These are phyloP conservation scores for Phasia obesa DNA, from an alignment of 2,888 invertebrate species.

Conservation along the genomic window DNA sequence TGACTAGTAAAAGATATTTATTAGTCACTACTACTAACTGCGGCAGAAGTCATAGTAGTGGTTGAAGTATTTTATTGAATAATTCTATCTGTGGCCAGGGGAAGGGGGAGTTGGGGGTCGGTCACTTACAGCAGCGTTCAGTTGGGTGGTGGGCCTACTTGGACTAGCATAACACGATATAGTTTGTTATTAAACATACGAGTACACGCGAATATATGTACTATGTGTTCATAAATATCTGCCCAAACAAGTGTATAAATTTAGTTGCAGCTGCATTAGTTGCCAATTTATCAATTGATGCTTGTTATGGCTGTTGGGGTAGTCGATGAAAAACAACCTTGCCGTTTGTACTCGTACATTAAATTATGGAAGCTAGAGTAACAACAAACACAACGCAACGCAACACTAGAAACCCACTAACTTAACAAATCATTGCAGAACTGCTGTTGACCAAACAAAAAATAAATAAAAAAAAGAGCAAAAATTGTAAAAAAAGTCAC, in stretches of 20 bases:
- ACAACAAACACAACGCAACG: constrained; percentile 9
- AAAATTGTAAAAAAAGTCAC: constrained; percentile 26
- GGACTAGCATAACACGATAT: constrained; percentile 13
- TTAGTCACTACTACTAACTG: constrained; percentile 55
- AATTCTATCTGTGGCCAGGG: neutral
- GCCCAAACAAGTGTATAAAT: constrained; percentile 51
- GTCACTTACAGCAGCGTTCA: constrained; percentile 21
- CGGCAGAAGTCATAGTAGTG: constrained; percentile 35
- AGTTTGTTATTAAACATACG: constrained; percentile 23
- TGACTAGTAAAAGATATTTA: constrained; percentile 49
- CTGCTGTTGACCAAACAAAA: constrained; percentile 47
- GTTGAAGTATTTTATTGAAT: constrained; percentile 52
- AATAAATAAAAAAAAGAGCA: neutral
- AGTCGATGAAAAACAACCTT: constrained; percentile 66
- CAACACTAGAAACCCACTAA: constrained; percentile 67
- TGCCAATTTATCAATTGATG: constrained; percentile 71
- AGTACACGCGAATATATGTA: constrained; percentile 16
- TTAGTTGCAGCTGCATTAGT: constrained; percentile 71
- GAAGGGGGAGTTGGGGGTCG: neutral
- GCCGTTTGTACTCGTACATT: constrained; percentile 59
- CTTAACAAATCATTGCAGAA: constrained; percentile 66
- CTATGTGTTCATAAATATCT: constrained; percentile 2
- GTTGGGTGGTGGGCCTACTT: constrained; percentile 62
- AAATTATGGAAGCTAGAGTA: constrained; percentile 62
- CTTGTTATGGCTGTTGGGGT: constrained; percentile 66